Conservation (phyloP, 2,888 invertebrate genomes). For the Dryobotodes eremita region DNA sequence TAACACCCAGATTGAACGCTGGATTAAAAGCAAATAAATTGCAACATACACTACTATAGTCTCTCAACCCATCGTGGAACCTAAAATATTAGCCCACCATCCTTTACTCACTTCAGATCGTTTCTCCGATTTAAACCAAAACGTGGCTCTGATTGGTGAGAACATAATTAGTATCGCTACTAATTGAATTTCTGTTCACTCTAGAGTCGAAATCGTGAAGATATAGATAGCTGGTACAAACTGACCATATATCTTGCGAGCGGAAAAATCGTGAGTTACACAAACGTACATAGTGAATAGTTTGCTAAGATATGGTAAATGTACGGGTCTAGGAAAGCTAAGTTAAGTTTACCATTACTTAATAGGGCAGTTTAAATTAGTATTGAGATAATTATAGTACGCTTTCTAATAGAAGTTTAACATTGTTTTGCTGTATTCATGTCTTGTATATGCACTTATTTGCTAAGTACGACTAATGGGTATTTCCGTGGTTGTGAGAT, state of each 20-base stretch:
- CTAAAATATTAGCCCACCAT: conserved; percentile 31
- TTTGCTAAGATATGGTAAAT: conserved; percentile 53
- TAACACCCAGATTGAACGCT: neutral
- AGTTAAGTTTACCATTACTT: conserved; percentile 52
- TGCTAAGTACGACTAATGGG: neutral
- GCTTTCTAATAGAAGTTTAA: conserved; percentile 54
- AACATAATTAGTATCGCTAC: conserved; percentile 59
- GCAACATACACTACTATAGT: neutral
- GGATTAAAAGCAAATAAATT: conserved; percentile 11
- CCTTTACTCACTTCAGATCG: conserved; percentile 16
- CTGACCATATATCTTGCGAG: conserved; percentile 63
- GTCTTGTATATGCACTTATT: conserved; percentile 38
- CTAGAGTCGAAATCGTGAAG: conserved; percentile 58
- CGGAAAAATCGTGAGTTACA: conserved; percentile 65
- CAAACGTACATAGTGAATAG: conserved; percentile 59
- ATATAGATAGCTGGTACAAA: conserved; percentile 55
- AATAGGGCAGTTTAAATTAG: conserved; percentile 66
- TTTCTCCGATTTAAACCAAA: conserved; percentile 48
- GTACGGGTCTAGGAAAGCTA: conserved; percentile 32
- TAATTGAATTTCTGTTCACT: conserved; percentile 61
- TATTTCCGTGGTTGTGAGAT: conserved; percentile 19
- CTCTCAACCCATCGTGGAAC: neutral
- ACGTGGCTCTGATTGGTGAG: conserved; percentile 63
- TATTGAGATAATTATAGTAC: conserved; percentile 56
- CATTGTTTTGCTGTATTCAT: conserved; percentile 40